A percentile compares a stretch with the other conserved stretches of the same genome.
phyloP scores from a whole-genome alignment of 2,113 vertebrate species.

The Lagopus leucura region DNA sequence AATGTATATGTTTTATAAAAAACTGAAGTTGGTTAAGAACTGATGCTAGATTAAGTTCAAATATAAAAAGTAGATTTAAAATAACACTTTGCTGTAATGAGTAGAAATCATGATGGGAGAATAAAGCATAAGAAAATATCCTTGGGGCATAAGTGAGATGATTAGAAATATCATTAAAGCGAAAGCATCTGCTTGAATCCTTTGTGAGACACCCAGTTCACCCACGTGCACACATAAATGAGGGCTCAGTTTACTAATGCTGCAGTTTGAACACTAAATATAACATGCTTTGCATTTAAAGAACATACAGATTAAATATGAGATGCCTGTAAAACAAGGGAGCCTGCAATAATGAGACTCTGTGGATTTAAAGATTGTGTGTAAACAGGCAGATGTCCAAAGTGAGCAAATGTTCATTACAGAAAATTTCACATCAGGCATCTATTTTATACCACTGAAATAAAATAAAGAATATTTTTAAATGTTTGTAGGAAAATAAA shows the following conservation, averaged over 20 bases:
- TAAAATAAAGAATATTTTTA: neutral
- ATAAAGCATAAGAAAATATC: constrained; percentile 67
- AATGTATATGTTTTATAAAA: neutral
- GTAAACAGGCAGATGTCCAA: constrained; percentile 44
- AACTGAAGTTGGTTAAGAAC: neutral
- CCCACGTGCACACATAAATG: constrained; percentile 20
- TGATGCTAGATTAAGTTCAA: constrained; percentile 21
- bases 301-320: constrained; percentile 48
- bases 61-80: constrained; percentile 55
- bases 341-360: neutral
- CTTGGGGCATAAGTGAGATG: constrained; percentile 69
- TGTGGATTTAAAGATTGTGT: neutral
- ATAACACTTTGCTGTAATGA: constrained; percentile 52
- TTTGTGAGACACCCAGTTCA: constrained; percentile 64
- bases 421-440: neutral
- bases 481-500: neutral
- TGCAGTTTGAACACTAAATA: constrained; percentile 57
- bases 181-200: constrained; percentile 66
- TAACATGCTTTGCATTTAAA: constrained; percentile 59
- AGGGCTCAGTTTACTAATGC: constrained; percentile 54
- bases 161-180: constrained; percentile 75
- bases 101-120: constrained; percentile 57
- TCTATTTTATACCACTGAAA: neutral
- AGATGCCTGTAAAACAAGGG: neutral
- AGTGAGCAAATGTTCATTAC: neutral